These are phyloP conservation scores for Amaurobius ferox DNA, from an alignment of 2,888 invertebrate genomes.

Conservation along the genomic window DNA sequence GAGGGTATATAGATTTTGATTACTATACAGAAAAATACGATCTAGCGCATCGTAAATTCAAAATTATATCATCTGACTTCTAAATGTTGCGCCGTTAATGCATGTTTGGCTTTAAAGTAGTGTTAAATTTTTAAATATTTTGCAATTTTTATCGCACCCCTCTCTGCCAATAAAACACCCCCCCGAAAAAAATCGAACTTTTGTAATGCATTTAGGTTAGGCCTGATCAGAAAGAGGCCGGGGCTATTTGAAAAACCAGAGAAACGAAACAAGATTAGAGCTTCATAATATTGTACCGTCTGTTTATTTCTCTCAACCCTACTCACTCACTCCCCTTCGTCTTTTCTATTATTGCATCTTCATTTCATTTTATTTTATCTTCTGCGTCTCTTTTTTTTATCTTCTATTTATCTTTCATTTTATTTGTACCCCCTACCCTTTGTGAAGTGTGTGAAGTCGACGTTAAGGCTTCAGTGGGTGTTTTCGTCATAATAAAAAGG, in stretches of 20 bases:
- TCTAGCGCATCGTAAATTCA: too few species aligned
- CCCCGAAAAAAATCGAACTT: not conserved
- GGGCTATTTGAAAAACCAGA: conserved; percentile 57
- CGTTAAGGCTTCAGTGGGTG: too few species aligned
- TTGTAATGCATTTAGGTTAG: not conserved
- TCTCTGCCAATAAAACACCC: not conserved
- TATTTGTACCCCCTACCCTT: too few species aligned
- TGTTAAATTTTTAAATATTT: too few species aligned
- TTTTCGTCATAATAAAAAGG: too few species aligned
- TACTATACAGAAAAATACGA: too few species aligned
- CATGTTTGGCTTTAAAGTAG: too few species aligned
- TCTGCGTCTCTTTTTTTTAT: conserved; percentile 41
- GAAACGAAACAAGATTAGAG: conserved; percentile 62
- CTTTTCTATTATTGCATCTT: conserved; percentile 25
- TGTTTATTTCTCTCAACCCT: conserved; percentile 20
- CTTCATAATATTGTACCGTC: conserved; percentile 63
- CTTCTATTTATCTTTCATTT: not conserved
- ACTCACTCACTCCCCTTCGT: not conserved
- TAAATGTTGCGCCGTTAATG: too few species aligned
- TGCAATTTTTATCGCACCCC: not conserved
- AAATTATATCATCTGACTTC: too few species aligned
- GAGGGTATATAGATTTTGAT: too few species aligned
- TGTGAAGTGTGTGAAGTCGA: too few species aligned
- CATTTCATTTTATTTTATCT: conserved; percentile 58
- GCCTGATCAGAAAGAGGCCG: not conserved